Evolutionary conservation across 2,113 vertebrate genomes (phyloP), one percentile per base, ranked within the genome.

Genomic region (Heteronetta atricapilla): DNA sequence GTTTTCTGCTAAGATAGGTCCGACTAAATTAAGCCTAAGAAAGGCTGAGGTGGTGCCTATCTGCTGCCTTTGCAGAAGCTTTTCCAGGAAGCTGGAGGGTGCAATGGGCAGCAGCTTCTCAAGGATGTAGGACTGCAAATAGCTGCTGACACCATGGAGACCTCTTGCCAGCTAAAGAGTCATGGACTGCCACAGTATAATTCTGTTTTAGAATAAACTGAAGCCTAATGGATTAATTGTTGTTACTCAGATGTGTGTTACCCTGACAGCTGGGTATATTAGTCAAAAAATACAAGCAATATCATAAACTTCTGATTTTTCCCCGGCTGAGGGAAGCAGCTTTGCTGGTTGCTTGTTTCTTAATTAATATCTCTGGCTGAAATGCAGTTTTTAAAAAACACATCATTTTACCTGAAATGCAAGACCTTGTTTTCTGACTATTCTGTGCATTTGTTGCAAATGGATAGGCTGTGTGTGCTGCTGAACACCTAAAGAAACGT

Each of bases 251-350:
- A 86, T 75, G 4, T 55, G 29, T 55, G 20, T 72, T 68, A 84
- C n/a, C 7, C 25, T 90, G 91, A 72, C 69, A 95, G 69, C 78
- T 94, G 91, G 82, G 94, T n/a, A 36, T 60, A 28, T 90, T 46
- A 25, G 14, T 36, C 18, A 52, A 81, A 82, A 92, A 67, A 29
- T 2, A 83, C 52, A 90, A 83, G 48, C 0, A 2, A 20, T 29
- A 58, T 60, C 63, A 70, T 95, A 88, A 91, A 80, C 48, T 76
- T 76, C 82, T n/a, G 82, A 93, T 88, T 94, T 94, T 79, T 36
- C 69, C 82, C 62, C 52, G 55, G 10, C 56, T 63, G 75, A 86
- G 53, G 52, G 86, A 88, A 88, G 56, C 33, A 80, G 48, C 78
- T 85, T 89, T 91, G 53, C 58, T 82, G 56, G 18, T 79, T 91